phyloP scores from a whole-genome alignment of 1,140 invertebrate genomes.

The Meteorus sp. region DNA sequence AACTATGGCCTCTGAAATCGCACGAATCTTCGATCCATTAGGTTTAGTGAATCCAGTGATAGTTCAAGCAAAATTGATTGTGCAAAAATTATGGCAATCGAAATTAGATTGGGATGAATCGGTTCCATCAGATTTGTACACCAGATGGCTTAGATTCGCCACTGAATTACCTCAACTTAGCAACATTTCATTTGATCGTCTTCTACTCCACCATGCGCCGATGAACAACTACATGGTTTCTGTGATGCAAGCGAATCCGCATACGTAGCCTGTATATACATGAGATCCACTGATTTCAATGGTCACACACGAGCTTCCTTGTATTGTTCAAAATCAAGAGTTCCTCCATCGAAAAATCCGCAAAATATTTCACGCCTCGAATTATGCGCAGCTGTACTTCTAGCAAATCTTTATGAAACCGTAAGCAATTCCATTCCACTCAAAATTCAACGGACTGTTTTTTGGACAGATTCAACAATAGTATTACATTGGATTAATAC shows the following conservation, averaged over 20 bases:
- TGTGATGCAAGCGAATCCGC: constrained; percentile 45
- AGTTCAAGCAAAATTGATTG: constrained; percentile 47
- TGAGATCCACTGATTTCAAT: constrained; percentile 24
- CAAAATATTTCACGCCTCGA: constrained; percentile 41
- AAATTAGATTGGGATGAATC: constrained; percentile 37
- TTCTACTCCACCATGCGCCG: constrained; percentile 36
- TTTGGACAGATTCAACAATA: constrained; percentile 36
- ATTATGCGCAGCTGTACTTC: constrained; percentile 41
- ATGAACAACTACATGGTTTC: constrained; percentile 36
- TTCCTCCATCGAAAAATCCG: constrained; percentile 42
- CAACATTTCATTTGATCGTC: constrained; percentile 26
- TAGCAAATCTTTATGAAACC: constrained; percentile 33
- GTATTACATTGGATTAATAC: constrained; percentile 35
- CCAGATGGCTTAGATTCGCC: constrained; percentile 31
- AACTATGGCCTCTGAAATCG: constrained; percentile 38
- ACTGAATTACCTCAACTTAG: constrained; percentile 21
- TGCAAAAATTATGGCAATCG: constrained; percentile 35
- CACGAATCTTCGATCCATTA: constrained; percentile 41
- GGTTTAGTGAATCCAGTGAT: constrained; percentile 44
- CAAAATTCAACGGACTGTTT: constrained; percentile 5
- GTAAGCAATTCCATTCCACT: constrained; percentile 22
- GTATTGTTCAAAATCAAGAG: constrained; percentile 42
- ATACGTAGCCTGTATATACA: constrained; percentile 52
- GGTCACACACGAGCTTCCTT: constrained; percentile 19
- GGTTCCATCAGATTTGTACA: constrained; percentile 17